Conservation (phyloP, 2,797 vertebrate genomes). For the Pipistrellus pygmaeus region DNA sequence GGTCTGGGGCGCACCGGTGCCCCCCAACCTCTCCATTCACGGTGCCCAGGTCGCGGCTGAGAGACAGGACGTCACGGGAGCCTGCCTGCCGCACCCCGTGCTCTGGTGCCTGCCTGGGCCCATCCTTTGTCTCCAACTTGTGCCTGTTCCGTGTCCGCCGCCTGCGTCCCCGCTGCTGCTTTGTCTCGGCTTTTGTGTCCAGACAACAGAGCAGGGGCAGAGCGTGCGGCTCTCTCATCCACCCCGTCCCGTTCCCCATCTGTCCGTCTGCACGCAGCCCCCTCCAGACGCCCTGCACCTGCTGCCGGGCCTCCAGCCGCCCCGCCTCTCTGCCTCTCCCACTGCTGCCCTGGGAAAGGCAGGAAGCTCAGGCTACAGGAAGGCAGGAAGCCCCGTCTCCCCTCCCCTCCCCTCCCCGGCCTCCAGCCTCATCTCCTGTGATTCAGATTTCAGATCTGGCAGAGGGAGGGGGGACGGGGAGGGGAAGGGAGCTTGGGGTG, state of each 20-base stretch:
- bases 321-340: not conserved
- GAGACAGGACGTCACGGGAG: not conserved
- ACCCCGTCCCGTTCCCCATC: slow-evolving; percentile 9
- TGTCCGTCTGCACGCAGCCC: slow-evolving; percentile 69
- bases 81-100: accelerated
- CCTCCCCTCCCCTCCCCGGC: not conserved
- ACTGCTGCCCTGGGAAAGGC: not conserved
- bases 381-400: no score
- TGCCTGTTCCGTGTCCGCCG: accelerated
- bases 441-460: not conserved
- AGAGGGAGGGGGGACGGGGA: not conserved
- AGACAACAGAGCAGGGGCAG: slow-evolving; percentile 24
- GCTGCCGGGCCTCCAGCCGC: slow-evolving; percentile 16
- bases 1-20: not conserved
- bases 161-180: not conserved
- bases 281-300: slow-evolving; percentile 69
- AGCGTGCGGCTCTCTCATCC: not conserved
- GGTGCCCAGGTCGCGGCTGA: not conserved
- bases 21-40: not conserved
- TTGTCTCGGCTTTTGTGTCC: slow-evolving; percentile 76
- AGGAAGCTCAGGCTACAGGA: not conserved
- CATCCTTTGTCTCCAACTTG: not conserved
- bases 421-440: not conserved
- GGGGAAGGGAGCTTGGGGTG: not conserved
- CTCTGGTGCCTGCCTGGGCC: not conserved